phyloP scores from a whole-genome alignment of 2,113 vertebrate genomes.

The Clinocottus analis region DNA sequence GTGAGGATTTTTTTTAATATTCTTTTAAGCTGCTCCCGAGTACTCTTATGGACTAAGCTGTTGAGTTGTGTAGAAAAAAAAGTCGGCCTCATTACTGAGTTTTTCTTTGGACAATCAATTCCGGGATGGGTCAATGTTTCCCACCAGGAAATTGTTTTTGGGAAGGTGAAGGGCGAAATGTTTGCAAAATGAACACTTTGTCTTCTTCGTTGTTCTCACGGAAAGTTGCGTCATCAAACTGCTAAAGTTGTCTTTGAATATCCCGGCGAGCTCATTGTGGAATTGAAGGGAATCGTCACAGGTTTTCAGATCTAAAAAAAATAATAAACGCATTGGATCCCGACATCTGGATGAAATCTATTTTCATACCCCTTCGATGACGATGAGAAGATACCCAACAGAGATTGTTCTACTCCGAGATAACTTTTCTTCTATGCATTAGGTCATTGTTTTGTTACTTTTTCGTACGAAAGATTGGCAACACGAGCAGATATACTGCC shows the following conservation, averaged over 20 bases:
- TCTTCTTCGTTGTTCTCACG: background rate
- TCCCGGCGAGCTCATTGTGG: too few relatives aligned
- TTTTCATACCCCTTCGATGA: background rate
- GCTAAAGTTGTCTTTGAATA: background rate
- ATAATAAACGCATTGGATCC: too few relatives aligned
- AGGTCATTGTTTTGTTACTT: background rate
- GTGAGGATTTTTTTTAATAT: constrained; percentile 50
- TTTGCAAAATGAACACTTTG: background rate
- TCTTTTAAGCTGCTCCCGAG: constrained; percentile 61
- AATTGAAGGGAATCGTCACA: background rate
- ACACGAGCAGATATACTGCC: background rate
- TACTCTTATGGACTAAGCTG: constrained; percentile 55
- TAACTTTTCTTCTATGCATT: background rate
- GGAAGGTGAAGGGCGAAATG: constrained; percentile 29
- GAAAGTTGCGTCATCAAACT: background rate
- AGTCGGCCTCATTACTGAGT: constrained; percentile 53
- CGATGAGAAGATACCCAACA: too few relatives aligned
- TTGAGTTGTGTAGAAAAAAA: constrained; percentile 45
- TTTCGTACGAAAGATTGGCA: background rate
- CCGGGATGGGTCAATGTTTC: constrained; percentile 22
- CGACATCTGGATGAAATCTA: background rate
- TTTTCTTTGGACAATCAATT: constrained; percentile 50
- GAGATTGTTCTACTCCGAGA: too few relatives aligned
- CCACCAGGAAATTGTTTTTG: constrained; percentile 43
- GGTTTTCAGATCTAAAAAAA: too few relatives aligned